Percentiles rank a stretch among this genome's conserved stretches.
Evolutionary conservation across 2,797 vertebrate genomes (phyloP).

Genomic region (Catharus ustulatus): DNA sequence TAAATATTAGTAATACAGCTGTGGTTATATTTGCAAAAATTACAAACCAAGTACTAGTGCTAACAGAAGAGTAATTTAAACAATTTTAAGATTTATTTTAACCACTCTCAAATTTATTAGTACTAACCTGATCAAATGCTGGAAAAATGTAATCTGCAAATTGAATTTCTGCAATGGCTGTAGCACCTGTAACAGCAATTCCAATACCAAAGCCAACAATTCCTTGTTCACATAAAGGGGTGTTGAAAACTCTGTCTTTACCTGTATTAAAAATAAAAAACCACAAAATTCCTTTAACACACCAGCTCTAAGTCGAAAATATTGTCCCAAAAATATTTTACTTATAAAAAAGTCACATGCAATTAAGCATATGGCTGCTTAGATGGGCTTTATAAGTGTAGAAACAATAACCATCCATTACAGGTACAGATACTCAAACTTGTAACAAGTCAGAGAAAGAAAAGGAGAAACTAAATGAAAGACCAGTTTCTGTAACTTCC

Average conservation of each 20-base stretch:
- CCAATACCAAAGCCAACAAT: conserved; percentile 99
- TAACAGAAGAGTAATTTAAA: background rate
- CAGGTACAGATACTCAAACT: background rate
- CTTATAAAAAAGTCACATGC: background rate
- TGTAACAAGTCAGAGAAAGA: background rate
- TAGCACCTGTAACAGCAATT: conserved; percentile 90
- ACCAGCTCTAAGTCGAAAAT: background rate
- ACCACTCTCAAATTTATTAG: background rate
- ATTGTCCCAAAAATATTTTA: background rate
- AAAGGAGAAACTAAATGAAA: background rate
- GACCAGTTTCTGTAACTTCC: background rate
- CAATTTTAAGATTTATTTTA: background rate
- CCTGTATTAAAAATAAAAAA: conserved; percentile 71
- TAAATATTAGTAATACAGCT: conserved; percentile 21
- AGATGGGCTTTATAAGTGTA: background rate
- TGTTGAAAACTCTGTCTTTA: conserved; percentile 98
- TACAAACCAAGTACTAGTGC: background rate
- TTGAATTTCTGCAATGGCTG: conserved; percentile 97
- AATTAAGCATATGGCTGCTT: background rate
- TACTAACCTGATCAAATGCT: conserved; percentile 95
- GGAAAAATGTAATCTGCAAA: conserved; percentile 99
- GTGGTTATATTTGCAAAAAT: background rate
- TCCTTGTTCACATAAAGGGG: conserved; percentile 96
- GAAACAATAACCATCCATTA: background rate
- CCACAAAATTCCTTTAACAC: background rate